Base-by-base conservation (phyloP, 2,797 vertebrate species). In the Urosaurus nigricauda region DNA sequence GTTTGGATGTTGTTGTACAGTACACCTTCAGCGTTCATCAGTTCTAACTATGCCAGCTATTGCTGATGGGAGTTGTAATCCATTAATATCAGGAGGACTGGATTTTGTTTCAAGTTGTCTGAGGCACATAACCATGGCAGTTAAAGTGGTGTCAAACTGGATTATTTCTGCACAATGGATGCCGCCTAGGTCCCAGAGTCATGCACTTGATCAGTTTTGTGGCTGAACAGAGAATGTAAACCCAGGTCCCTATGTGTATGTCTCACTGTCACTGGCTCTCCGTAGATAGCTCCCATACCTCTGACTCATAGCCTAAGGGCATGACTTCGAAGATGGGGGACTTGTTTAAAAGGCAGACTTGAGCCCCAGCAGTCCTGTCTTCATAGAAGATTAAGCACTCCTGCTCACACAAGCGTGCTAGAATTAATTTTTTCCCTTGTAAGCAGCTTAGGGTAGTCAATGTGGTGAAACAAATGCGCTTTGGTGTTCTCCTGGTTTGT, bases 371-470 rank as follows among this genome's bases (percentile, higher is more conserved):
- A 56, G 1, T 1, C 73, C 11, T 84, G 17, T 51, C 12, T 84
- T 79, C 51, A 35, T 82, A 63, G 35, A 17, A 51, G 77, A 75
- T 56, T 53, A 81, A 82, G 16, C n/a, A 24, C 21, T 73, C 43
- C 12, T 16, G 84, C 79, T 58, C 58, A 51, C 8, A 21, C 16
- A 60, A 85, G 68, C 37, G 4, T 75, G 78, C 47, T 29, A 14
- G 58, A 24, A 60, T 89, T 82, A 19, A 75, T 89, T 29, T 71
- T 37, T 43, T 53, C 73, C 75, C 75, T 21, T 73, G 37, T 43
- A 47, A 81, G 35, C 35, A 40, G 56, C 58, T 85, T 86, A 77
- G 70, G 6, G n/a, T 35, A 21, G 3, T 60, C 60, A 56, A 51
- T 40, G 21, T 51, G 29, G 78, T 53, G 70, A 58, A 24, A 86